phyloP scores from a whole-genome alignment of 2,888 invertebrate species.

The Neocrepidodera transversa region DNA sequence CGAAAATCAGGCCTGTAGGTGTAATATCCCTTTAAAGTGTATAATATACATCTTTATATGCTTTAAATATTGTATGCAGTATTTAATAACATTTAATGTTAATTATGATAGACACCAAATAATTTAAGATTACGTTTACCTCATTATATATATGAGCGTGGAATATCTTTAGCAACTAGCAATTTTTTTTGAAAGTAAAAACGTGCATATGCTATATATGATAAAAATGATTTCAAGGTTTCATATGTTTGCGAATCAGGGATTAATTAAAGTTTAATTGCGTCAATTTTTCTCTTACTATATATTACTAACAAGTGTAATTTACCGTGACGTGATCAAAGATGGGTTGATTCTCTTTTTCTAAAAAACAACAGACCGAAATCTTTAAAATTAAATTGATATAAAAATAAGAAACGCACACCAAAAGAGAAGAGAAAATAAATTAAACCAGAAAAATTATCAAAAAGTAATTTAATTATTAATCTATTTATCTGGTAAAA shows the following conservation, averaged over 20 bases:
- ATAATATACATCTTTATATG: too few species aligned
- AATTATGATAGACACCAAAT: background rate
- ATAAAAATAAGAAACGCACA: too few species aligned
- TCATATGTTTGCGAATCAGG: conserved; percentile 1
- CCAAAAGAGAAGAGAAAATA: too few species aligned
- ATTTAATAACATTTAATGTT: background rate
- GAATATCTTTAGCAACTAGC: background rate
- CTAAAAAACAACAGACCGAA: too few species aligned
- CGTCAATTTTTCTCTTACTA: background rate
- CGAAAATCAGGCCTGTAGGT: too few species aligned
- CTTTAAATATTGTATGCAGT: background rate
- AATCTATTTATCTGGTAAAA: too few species aligned
- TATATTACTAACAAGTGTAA: background rate
- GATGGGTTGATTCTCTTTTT: too few species aligned
- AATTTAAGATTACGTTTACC: background rate
- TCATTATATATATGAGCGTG: background rate
- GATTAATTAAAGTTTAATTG: background rate
- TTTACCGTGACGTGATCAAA: too few species aligned
- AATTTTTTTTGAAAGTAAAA: background rate
- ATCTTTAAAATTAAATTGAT: too few species aligned
- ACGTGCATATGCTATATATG: background rate
- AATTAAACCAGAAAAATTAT: too few species aligned
- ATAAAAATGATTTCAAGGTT: conserved; percentile 2
- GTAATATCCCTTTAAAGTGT: background rate
- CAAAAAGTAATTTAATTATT: too few species aligned